These are phyloP conservation scores for Atherinomorus stipes DNA, from an alignment of 2,113 vertebrate species.

Conservation along the genomic window DNA sequence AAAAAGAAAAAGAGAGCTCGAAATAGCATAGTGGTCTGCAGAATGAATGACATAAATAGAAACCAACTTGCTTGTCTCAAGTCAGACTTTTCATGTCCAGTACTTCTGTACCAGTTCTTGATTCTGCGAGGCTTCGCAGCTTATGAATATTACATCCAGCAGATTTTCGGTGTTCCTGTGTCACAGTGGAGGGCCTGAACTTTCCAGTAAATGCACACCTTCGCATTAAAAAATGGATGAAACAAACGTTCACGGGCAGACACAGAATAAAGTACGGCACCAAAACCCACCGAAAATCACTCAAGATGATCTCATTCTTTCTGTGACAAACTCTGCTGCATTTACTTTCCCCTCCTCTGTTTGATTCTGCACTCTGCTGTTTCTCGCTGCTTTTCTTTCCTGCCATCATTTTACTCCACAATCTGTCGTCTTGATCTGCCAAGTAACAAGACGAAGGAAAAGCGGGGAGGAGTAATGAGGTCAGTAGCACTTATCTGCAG, in stretches of 20 bases:
- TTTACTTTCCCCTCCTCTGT: background rate
- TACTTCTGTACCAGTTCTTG: background rate
- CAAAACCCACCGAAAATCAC: background rate
- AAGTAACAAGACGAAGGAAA: conserved; percentile 12
- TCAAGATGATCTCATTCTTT: background rate
- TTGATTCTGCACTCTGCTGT: background rate
- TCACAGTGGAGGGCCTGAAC: background rate
- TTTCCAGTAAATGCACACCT: background rate
- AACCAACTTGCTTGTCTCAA: background rate
- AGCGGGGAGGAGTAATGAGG: conserved; percentile 64
- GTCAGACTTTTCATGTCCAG: background rate
- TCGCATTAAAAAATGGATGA: background rate
- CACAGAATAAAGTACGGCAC: background rate
- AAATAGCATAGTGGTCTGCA: background rate
- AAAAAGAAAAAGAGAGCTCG: too few species aligned
- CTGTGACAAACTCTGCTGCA: background rate
- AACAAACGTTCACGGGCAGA: background rate
- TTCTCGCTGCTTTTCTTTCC: background rate
- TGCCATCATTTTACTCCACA: conserved; percentile 39
- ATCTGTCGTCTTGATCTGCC: conserved; percentile 66
- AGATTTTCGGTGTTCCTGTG: background rate
- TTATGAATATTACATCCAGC: background rate
- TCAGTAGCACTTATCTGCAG: conserved; percentile 69
- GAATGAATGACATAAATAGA: background rate
- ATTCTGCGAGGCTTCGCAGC: background rate